Base-by-base conservation (phyloP, 2,113 vertebrate species). In the Siniperca chuatsi region DNA sequence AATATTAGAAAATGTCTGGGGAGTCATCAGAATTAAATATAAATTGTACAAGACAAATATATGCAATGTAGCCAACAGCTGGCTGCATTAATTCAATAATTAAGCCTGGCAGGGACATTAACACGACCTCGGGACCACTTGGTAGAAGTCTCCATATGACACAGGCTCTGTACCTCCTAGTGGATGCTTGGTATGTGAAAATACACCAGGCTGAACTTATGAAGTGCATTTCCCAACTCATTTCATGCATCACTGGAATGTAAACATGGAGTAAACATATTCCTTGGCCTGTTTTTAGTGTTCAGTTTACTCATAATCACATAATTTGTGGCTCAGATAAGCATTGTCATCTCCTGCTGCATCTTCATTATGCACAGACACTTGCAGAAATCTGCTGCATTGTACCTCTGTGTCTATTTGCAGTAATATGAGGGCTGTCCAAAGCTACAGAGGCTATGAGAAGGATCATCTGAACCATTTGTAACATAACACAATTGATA, bases 221-320 rank as follows among this genome's bases (percentile, higher is more conserved):
- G 75, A 92, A 90, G 87, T 92, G 86, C 79, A 84, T 82, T 88
- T 82, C 85, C 88, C 83, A 82, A 90, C 79, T 87, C 75, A 76
- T 88, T 89, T 91, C 84, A 81, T 69, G 85, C 79, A 87, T 88
- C 88, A 88, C 81, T 94, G 92, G 92, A 95, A 95, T 94, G 94
- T 95, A 95, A 95, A 94, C 93, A 95, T 87, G 84, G 89, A 92
- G 94, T 95, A 95, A 94, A 95, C 93, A 84, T 92, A 84, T 92
- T 94, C 93, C 92, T 94, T 94, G 93, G 93, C 94, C 93, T 90
- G 88, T 91, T 87, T 60, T 92, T 92, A 93, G 93, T 94, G 93
- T 94, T 93, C 73, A 23, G 88, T 88, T 92, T 90, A 91, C 88
- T 91, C 88, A 82, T 81, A 82, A 85, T 89, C 48, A 85, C 90